Evolutionary conservation across 2,113 vertebrate species (phyloP).

Genomic region (Redunca redunca): DNA sequence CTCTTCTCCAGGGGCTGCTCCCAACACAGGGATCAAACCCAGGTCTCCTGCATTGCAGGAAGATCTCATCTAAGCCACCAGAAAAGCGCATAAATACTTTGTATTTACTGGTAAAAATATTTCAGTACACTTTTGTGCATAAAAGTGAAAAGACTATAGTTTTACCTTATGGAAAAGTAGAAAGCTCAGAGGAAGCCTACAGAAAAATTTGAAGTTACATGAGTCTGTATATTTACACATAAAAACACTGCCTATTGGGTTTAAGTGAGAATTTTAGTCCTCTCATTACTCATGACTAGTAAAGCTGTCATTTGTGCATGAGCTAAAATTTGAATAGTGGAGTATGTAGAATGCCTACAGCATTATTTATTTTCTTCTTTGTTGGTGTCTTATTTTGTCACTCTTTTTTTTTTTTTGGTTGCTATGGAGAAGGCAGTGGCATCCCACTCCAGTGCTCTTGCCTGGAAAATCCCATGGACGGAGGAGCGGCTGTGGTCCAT

Average conservation of each 20-base stretch:
- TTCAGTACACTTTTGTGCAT: neutral
- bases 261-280: constrained; percentile 53
- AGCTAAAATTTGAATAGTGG: constrained; percentile 55
- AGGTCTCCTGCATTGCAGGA: neutral
- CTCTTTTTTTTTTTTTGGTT: neutral
- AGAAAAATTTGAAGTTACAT: constrained; percentile 11
- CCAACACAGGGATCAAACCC: neutral
- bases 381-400: neutral
- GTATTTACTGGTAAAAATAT: neutral
- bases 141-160: neutral
- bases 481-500: too few species aligned
- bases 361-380: neutral
- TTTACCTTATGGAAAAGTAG: neutral
- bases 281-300: constrained; percentile 22
- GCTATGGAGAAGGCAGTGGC: neutral
- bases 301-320: constrained; percentile 3
- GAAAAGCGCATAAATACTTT: neutral
- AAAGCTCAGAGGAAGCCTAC: neutral
- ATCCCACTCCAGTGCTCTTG: too few species aligned
- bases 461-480: too few species aligned
- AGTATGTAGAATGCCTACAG: neutral
- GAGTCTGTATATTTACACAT: neutral
- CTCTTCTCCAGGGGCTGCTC: neutral
- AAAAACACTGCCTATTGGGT: constrained; percentile 34
- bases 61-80: neutral